Evolutionary conservation across 2,888 invertebrate species (phyloP), one percentile per base, ranked within the genome.

Genomic region (Ichneumon xanthorius): DNA sequence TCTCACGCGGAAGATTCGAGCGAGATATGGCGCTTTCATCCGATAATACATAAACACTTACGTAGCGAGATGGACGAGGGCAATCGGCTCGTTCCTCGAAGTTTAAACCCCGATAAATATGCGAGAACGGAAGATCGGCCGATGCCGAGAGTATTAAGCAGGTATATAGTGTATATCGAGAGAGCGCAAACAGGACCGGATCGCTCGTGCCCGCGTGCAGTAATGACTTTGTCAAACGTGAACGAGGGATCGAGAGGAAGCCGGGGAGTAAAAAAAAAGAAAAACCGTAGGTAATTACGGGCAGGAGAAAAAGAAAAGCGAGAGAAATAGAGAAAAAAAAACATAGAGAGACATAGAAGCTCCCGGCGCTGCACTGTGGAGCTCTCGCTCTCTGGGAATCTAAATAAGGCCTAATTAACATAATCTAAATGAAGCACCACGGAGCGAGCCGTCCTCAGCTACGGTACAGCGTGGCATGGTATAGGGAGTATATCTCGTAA

Each of bases 371-470:
- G 65, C 63, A 72, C 79, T 79, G 37, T 19, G 82, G 85, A 48
- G 45, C 45, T 14, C 83, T 86, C 85, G 80, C 75, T 48, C 45
- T 48, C 45, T 48, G 81, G 84, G 88, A 85, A 88, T 89, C 86
- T 87, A 87, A 89, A 88, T 88, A 87, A 88, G 88, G 87, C 82
- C 88, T 87, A 88, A 89, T 88, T 88, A 89, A 86, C 88, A 88
- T 89, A 88, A 89, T 88, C 85, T 87, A 89, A 87, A 89, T 87
- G 88, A 88, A 82, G 85, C 84, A 87, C 45, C 86, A 83, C 84
- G 82, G 80, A 87, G 86, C 86, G 80, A 84, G 77, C 76, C 55
- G 63, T 45, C 70, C 63, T 67, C 50, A 48, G 45, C 79, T 71
- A 33, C 72, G 53, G 45, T 48, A 63, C n/a, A 50, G 63, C 19